Evolutionary conservation across 2,888 invertebrate species (phyloP), one percentile per base, ranked within the genome.

Genomic region (Trissolcus japonicus): DNA sequence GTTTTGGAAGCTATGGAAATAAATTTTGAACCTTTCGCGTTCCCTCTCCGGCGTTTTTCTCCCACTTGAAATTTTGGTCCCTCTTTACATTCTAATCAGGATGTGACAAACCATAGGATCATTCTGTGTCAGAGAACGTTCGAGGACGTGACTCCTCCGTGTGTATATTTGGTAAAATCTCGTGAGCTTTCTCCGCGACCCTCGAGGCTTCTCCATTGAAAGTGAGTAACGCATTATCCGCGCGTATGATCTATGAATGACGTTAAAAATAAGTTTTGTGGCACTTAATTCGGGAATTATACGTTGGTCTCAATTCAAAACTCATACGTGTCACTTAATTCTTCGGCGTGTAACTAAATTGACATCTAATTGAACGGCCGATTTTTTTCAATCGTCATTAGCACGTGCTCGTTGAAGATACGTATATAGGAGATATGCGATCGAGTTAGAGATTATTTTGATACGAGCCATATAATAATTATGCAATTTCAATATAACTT

Each of bases 201-300:
- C 51, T 21, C 54, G 17, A 54, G 60, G 41, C 54, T 65, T 46
- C 41, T 65, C 59, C 63, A 48, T 72, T 65, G 72, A 72, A 72
- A 72, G 72, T 72, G 54, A 72, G 59, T 72, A 19, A 59, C 63
- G 17, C 63, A 55, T 59, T 63, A 63, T 65, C 57, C 63, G 40
- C 59, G 46, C 54, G n/a, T 71, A 63, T 56, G 63, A 71, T 72
- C 72, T 65, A 65, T 72, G 72, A 72, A 65, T 72, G 63, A 65
- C 50, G 54, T 40, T 60, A 29, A 41, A 65, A 55, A 72, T 54
- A 72, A 72, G 65, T 68, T 63, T 61, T 61, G 55, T 14, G 35
- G 6, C 17, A 13, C 48, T 72, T 60, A 65, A 65, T 48, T 72
- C 65, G 60, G 60, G 54, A 59, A 63, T 73, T 55, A 61, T 61